Evolutionary conservation across 2,113 vertebrate species (phyloP).

Genomic region (Sapayoa aenigma): DNA sequence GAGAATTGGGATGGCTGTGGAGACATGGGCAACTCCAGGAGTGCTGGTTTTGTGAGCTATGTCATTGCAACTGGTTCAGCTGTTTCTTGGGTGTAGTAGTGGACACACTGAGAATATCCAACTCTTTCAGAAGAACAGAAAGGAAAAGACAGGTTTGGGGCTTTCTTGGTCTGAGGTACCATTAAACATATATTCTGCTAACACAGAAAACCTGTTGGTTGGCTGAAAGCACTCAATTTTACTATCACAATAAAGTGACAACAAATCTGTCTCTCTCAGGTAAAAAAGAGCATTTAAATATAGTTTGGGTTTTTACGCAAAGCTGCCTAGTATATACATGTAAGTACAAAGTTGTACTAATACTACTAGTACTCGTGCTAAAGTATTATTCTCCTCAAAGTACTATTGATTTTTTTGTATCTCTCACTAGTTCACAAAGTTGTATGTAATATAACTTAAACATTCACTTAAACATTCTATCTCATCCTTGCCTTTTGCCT

Average conservation of each 20-base stretch:
- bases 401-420: neutral
- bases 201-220: neutral
- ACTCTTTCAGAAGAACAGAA: neutral
- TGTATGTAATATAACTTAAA: neutral
- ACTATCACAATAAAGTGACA: neutral
- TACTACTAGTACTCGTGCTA: neutral
- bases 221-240: neutral
- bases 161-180: neutral
- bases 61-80: neutral
- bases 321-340: neutral
- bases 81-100: neutral
- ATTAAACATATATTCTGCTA: neutral
- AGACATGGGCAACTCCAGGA: neutral
- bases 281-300: neutral
- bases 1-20: neutral
- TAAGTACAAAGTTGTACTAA: neutral
- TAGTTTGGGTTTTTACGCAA: fast-evolving
- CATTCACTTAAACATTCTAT: no score
- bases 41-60: neutral
- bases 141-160: neutral
- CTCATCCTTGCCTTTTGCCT: neutral
- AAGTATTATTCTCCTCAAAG: neutral
- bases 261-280: neutral
- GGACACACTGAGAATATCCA: neutral
- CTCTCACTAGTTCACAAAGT: neutral